phyloP scores from a whole-genome alignment of 2,113 vertebrate genomes.

The Xenopus borealis region DNA sequence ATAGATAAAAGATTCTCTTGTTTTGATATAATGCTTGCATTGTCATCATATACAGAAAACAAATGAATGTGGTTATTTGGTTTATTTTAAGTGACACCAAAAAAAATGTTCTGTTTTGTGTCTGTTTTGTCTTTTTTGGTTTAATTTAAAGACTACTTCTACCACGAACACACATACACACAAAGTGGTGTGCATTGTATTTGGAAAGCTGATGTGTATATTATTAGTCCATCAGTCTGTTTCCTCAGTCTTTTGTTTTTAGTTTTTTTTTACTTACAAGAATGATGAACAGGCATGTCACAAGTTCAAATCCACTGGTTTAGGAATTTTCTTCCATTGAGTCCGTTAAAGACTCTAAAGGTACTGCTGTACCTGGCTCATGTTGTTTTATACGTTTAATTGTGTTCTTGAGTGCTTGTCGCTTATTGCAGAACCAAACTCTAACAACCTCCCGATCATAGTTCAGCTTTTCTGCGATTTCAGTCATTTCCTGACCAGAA shows the following conservation, averaged over 20 bases:
- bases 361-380: constrained; percentile 72
- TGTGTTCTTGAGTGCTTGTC: constrained; percentile 98
- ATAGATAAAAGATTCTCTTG: constrained; percentile 68
- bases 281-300: constrained; percentile 55
- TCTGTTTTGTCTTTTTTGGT: too few species aligned
- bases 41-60: constrained; percentile 73
- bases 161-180: constrained; percentile 71
- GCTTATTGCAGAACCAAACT: constrained; percentile 99
- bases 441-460: constrained; percentile 98
- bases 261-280: constrained; percentile 61
- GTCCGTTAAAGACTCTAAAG: constrained; percentile 88
- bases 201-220: constrained; percentile 63
- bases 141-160: constrained; percentile 55
- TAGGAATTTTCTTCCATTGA: constrained; percentile 89
- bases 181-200: constrained; percentile 65
- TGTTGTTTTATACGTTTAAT: constrained; percentile 98
- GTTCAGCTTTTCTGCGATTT: constrained; percentile 98
- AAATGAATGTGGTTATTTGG: constrained; percentile 73
- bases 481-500: constrained; percentile 99
- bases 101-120: constrained; percentile 64
- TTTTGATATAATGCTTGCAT: constrained; percentile 69
- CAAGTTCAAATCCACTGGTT: constrained; percentile 55
- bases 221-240: constrained; percentile 64
- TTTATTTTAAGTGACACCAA: constrained; percentile 82
- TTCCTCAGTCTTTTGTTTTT: constrained; percentile 63